Evolutionary conservation across 1,140 invertebrate genomes (phyloP).

Genomic region (Musca domestica): DNA sequence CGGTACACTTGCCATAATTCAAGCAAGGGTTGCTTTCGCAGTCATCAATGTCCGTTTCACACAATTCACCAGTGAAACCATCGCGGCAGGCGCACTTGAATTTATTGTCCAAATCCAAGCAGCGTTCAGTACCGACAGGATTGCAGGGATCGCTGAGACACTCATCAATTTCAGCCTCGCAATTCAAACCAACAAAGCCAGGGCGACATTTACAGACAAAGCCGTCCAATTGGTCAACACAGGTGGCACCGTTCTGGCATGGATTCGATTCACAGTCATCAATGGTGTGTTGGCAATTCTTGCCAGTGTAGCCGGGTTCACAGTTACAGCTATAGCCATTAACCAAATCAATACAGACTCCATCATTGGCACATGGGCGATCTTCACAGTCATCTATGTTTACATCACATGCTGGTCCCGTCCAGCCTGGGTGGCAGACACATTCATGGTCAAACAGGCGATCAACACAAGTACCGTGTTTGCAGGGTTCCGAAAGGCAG

Average conservation of each 20-base stretch:
- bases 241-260: constrained; percentile 85
- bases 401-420: constrained; percentile 76
- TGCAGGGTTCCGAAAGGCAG: constrained; percentile 81
- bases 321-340: constrained; percentile 85
- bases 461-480: constrained; percentile 89
- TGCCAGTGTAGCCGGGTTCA: constrained; percentile 87
- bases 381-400: constrained; percentile 91
- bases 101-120: constrained; percentile 85
- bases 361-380: constrained; percentile 88
- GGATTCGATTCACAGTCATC: constrained; percentile 86
- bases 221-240: constrained; percentile 80
- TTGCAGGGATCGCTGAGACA: constrained; percentile 89
- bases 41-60: constrained; percentile 83
- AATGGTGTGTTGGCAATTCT: constrained; percentile 80
- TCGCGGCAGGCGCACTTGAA: constrained; percentile 87
- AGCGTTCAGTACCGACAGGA: constrained; percentile 81
- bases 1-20: constrained; percentile 85
- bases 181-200: constrained; percentile 88
- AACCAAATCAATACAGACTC: constrained; percentile 85
- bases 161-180: constrained; percentile 89
- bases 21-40: constrained; percentile 83
- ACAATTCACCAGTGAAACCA: constrained; percentile 82
- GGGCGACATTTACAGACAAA: constrained; percentile 90
- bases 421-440: constrained; percentile 88
- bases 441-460: constrained; percentile 85